These are phyloP conservation scores for Sebastes flavidus DNA, from an alignment of 2,797 vertebrate genomes.

Conservation along the genomic window DNA sequence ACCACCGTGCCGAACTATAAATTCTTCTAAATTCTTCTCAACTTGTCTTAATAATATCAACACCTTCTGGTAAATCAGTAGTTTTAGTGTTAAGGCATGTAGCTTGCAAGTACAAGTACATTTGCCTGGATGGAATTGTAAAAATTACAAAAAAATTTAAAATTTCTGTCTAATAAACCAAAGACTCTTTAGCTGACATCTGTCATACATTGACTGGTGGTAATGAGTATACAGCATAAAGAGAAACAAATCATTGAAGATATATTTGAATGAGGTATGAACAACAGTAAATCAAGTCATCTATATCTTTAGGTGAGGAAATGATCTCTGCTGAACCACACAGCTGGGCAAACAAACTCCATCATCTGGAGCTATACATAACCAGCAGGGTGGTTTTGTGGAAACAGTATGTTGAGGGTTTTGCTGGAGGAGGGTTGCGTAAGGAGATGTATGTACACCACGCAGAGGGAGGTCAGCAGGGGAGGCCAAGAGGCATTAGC, in stretches of 20 bases:
- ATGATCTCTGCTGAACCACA: slow-evolving; percentile 8
- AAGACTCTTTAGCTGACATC: neutral
- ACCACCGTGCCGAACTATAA: neutral
- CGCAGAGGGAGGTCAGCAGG: neutral
- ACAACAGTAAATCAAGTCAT: neutral
- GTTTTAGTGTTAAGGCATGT: neutral
- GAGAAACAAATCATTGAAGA: neutral
- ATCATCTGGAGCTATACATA: slow-evolving; percentile 27
- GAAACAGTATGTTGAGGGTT: neutral
- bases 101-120: neutral
- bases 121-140: neutral
- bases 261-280: neutral
- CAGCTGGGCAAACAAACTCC: slow-evolving; percentile 42
- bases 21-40: neutral
- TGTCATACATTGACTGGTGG: neutral
- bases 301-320: neutral
- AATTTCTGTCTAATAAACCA: neutral
- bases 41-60: neutral
- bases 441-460: neutral
- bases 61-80: neutral
- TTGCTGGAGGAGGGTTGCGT: neutral
- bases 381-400: slow-evolving; percentile 1
- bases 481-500: neutral
- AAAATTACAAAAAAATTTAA: neutral
- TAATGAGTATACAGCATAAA: neutral